Percentiles rank a stretch among this genome's conserved stretches.
These are phyloP conservation scores for Julus scanicus DNA, from an alignment of 2,888 invertebrate species.

Conservation along the genomic window DNA sequence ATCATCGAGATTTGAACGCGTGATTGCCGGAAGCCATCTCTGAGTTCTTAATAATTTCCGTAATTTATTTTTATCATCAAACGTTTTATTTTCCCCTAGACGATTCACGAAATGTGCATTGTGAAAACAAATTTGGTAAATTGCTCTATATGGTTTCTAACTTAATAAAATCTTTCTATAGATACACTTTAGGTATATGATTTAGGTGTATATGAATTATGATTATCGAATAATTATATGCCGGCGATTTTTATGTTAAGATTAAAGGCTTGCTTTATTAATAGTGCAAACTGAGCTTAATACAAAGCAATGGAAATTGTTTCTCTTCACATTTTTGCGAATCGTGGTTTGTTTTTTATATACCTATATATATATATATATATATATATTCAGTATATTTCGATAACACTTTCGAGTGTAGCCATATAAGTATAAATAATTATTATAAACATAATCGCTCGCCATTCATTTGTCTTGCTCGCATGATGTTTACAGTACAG, in stretches of 20 bases:
- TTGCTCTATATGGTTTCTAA: not conserved
- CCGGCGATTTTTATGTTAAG: not conserved
- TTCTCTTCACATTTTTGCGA: too few relatives aligned
- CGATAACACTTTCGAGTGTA: not conserved
- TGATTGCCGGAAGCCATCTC: slow-evolving; percentile 36
- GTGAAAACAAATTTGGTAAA: not conserved
- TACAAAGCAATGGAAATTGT: too few relatives aligned
- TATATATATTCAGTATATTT: too few relatives aligned
- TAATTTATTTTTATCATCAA: slow-evolving; percentile 40
- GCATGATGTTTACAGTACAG: not conserved
- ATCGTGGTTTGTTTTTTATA: too few relatives aligned
- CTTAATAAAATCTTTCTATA: not conserved
- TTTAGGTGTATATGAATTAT: not conserved
- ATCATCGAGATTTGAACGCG: slow-evolving; percentile 40
- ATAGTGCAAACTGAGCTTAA: too few relatives aligned
- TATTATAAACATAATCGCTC: not conserved
- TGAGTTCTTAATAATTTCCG: slow-evolving; percentile 14
- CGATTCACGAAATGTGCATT: slow-evolving; percentile 8
- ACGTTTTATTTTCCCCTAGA: slow-evolving; percentile 3
- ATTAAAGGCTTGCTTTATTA: not conserved
- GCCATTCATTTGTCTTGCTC: not conserved
- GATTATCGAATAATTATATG: not conserved
- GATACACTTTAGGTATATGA: not conserved
- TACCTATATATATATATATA: too few relatives aligned
- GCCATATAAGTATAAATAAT: too few relatives aligned